Evolutionary conservation across 2,888 invertebrate genomes (phyloP).

Genomic region (Biston stratarius): DNA sequence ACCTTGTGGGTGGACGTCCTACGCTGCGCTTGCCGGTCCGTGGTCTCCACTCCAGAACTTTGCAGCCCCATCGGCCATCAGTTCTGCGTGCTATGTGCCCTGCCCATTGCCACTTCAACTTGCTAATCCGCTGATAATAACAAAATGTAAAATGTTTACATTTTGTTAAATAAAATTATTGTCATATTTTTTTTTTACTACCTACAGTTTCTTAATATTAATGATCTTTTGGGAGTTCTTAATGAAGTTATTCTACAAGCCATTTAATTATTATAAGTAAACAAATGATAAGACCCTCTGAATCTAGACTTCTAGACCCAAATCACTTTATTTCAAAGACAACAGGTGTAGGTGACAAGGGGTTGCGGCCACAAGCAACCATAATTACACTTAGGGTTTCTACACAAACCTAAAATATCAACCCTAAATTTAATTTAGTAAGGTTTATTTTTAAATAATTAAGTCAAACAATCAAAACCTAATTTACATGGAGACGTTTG

Average conservation of each 20-base stretch:
- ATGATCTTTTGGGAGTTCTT: too few species aligned
- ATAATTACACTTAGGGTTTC: background rate
- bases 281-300: background rate
- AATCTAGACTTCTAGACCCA: constrained; percentile 7
- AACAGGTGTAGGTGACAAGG: constrained; percentile 10
- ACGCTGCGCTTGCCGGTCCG: too few species aligned
- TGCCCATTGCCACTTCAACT: too few species aligned
- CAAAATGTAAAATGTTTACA: too few species aligned
- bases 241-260: too few species aligned
- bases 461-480: background rate
- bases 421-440: background rate
- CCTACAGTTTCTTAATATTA: background rate
- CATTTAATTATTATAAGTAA: background rate
- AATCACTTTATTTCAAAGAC: constrained; percentile 5
- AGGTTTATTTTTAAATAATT: background rate
- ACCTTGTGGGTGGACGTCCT: too few species aligned
- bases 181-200: background rate
- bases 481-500: background rate
- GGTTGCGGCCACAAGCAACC: background rate
- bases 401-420: background rate
- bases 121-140: too few species aligned
- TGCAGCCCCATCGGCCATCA: too few species aligned
- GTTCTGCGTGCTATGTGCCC: too few species aligned
- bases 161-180: too few species aligned
- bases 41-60: too few species aligned